A percentile compares a stretch with the other conserved stretches of the same genome.
Evolutionary conservation across 2,888 invertebrate genomes (phyloP).

Genomic region (Panopea generosa): DNA sequence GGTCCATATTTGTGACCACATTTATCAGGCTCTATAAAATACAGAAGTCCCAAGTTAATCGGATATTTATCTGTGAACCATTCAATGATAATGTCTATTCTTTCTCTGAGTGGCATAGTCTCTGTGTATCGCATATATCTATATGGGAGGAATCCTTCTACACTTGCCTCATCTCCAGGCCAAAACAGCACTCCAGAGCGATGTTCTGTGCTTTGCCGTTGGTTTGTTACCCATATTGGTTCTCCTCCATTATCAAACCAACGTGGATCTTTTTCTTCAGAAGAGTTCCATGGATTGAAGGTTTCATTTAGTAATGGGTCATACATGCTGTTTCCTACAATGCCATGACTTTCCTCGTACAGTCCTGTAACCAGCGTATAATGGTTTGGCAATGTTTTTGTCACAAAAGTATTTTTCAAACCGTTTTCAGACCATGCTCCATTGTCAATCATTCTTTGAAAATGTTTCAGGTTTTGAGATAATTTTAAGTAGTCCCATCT

Average conservation of each 20-base stretch:
- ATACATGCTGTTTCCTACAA: conserved; percentile 88
- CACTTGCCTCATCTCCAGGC: conserved; percentile 88
- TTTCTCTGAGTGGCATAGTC: conserved; percentile 73
- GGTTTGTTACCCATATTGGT: conserved; percentile 85
- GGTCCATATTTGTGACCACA: conserved; percentile 88
- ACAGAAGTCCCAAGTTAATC: conserved; percentile 90
- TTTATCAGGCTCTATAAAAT: conserved; percentile 90
- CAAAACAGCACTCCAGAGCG: conserved; percentile 90
- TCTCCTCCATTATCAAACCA: conserved; percentile 86
- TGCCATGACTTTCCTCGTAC: conserved; percentile 90
- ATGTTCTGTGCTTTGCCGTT: conserved; percentile 87
- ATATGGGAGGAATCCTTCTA: conserved; percentile 73
- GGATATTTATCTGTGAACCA: conserved; percentile 86
- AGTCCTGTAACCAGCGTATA: conserved; percentile 88
- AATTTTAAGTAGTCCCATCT: conserved; percentile 89
- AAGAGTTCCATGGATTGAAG: conserved; percentile 50
- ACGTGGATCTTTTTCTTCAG: conserved; percentile 80
- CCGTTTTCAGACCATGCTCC: conserved; percentile 88
- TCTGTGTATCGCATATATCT: conserved; percentile 64
- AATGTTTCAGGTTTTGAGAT: conserved; percentile 86
- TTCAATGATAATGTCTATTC: conserved; percentile 75
- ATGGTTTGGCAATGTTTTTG: conserved; percentile 92
- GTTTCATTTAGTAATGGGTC: conserved; percentile 85
- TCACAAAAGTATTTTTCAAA: conserved; percentile 84
- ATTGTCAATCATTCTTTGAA: conserved; percentile 87